These are phyloP conservation scores for Otolemur garnettii DNA, from an alignment of 2,113 vertebrate species.

Conservation along the genomic window DNA sequence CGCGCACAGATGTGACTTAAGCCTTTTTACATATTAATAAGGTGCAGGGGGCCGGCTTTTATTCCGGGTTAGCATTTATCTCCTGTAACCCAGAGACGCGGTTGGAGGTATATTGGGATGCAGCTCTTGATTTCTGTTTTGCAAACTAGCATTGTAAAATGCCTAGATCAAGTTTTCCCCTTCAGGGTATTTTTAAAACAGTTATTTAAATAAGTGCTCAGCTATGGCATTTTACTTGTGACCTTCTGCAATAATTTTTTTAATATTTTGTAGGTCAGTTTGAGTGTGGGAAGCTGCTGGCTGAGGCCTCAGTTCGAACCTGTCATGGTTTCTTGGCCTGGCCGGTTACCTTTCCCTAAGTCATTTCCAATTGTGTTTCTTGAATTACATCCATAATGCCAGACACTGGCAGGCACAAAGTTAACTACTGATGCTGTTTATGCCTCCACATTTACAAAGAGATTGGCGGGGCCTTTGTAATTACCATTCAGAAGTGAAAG, in stretches of 20 bases:
- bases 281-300: neutral
- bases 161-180: conserved; percentile 40
- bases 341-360: neutral
- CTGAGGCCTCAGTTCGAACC: neutral
- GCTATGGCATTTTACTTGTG: neutral
- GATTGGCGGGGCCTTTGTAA: neutral
- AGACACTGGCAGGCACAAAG: neutral
- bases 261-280: neutral
- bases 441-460: neutral
- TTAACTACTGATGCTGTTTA: neutral
- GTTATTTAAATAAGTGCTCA: conserved; percentile 40
- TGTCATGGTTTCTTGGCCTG: neutral
- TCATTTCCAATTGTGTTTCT: neutral
- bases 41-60: conserved; percentile 34
- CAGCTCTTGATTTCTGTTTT: conserved; percentile 61
- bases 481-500: neutral
- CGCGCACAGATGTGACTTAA: conserved; percentile 83
- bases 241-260: neutral
- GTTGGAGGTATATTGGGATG: conserved; percentile 28
- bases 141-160: conserved; percentile 57
- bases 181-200: conserved; percentile 31
- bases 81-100: conserved; percentile 31
- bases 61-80: conserved; percentile 71
- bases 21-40: conserved; percentile 84
- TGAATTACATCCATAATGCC: neutral